Conservation (phyloP, 2,888 invertebrate species). For the Ectobius pallidus region DNA sequence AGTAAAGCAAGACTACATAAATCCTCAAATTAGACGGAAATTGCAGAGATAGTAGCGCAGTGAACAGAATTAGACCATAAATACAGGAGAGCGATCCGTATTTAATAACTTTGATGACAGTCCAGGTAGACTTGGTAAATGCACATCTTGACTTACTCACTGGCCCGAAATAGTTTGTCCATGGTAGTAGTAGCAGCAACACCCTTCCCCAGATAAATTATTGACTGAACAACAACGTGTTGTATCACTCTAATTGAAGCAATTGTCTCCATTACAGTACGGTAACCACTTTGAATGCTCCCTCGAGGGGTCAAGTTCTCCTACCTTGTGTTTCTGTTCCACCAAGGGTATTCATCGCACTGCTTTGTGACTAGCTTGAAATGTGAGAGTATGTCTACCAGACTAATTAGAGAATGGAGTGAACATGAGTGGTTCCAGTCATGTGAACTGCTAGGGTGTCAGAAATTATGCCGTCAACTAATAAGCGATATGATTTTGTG, state of each 20-base stretch:
- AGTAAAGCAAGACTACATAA: too few species aligned
- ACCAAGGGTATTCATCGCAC: slow-evolving; percentile 1
- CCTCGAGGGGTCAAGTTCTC: not conserved
- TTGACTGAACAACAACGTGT: slow-evolving; percentile 23
- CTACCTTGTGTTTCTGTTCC: not conserved
- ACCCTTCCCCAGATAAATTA: slow-evolving; percentile 13
- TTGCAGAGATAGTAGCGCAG: too few species aligned
- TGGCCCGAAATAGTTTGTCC: not conserved
- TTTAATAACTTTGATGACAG: too few species aligned
- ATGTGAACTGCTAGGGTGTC: not conserved
- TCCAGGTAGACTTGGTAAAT: not conserved
- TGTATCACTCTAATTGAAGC: slow-evolving; percentile 19
- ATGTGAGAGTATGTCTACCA: not conserved
- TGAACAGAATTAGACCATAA: too few species aligned
- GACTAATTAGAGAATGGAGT: not conserved
- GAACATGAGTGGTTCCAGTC: not conserved
- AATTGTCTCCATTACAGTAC: slow-evolving; percentile 27
- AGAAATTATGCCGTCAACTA: not conserved
- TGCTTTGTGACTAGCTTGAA: slow-evolving; percentile 5
- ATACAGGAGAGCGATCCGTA: too few species aligned
- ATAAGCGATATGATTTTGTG: not conserved
- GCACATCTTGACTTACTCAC: not conserved
- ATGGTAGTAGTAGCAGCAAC: not conserved
- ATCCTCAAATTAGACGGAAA: too few species aligned
- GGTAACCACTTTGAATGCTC: slow-evolving; percentile 26